Percentiles rank a stretch among this genome's conserved stretches.
Conservation (phyloP, 2,888 invertebrate genomes). For the Cataglyphis cursor region DNA sequence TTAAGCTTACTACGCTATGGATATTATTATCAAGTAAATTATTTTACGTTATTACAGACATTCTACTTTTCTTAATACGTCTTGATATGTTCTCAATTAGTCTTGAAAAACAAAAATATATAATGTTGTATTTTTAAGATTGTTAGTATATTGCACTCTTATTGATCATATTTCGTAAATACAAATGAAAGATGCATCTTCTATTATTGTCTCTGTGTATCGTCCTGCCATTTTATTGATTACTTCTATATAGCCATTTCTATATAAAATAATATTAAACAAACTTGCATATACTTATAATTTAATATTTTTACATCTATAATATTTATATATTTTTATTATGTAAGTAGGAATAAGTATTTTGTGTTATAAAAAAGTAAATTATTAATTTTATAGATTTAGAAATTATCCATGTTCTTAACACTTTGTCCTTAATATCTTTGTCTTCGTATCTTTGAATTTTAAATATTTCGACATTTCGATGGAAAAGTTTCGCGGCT, state of each 20-base stretch:
- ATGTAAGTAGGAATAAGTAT: neutral
- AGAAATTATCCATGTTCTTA: neutral
- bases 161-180: constrained; percentile 40
- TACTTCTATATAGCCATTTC: neutral
- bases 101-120: neutral
- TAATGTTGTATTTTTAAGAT: constrained; percentile 5
- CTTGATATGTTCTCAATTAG: neutral
- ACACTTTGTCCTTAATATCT: neutral
- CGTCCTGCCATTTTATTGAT: neutral
- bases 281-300: neutral
- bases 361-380: neutral
- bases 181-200: constrained; percentile 14
- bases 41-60: constrained; percentile 10
- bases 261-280: neutral
- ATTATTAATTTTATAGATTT: constrained; percentile 12
- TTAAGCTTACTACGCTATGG: constrained; percentile 15
- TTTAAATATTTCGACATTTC: neutral
- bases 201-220: neutral
- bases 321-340: neutral
- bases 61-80: neutral
- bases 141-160: constrained; percentile 19
- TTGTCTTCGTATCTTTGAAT: neutral
- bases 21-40: constrained; percentile 33
- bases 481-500: neutral
- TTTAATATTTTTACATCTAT: neutral